Conservation (phyloP, 2,888 invertebrate species). For the Napeogenes sylphis region DNA sequence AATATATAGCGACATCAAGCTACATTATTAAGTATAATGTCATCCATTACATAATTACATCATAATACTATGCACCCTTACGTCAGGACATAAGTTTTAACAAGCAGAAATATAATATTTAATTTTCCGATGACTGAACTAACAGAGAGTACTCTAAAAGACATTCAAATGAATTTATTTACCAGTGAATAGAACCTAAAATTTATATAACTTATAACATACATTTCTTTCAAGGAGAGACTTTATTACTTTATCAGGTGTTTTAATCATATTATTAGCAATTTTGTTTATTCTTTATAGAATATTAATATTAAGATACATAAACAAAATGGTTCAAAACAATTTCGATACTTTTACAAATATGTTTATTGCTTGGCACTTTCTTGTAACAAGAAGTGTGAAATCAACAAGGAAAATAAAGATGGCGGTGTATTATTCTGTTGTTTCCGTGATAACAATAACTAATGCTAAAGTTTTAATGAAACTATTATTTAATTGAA, state of each 20-base stretch:
- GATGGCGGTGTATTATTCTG: slow-evolving; percentile 14
- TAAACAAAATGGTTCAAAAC: too few species aligned
- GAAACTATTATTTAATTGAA: slow-evolving; percentile 23
- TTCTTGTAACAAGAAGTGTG: slow-evolving; percentile 14
- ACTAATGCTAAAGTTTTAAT: slow-evolving; percentile 28
- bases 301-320: too few species aligned
- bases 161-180: background rate
- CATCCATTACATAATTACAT: background rate
- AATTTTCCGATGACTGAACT: slow-evolving; percentile 4
- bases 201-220: background rate
- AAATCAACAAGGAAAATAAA: slow-evolving; percentile 16
- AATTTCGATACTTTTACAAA: background rate
- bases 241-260: background rate
- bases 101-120: slow-evolving; percentile 1
- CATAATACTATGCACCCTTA: background rate
- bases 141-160: slow-evolving; percentile 17
- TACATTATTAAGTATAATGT: background rate
- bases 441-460: slow-evolving; percentile 25
- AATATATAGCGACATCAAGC: too few species aligned
- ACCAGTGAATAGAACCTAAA: background rate
- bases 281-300: too few species aligned
- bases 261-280: too few species aligned
- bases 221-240: background rate
- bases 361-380: slow-evolving; percentile 1
- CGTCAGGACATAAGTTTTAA: background rate